Evolutionary conservation across 2,888 invertebrate species (phyloP), one percentile per base, ranked within the genome.

Genomic region (Peribatodes rhomboidaria): DNA sequence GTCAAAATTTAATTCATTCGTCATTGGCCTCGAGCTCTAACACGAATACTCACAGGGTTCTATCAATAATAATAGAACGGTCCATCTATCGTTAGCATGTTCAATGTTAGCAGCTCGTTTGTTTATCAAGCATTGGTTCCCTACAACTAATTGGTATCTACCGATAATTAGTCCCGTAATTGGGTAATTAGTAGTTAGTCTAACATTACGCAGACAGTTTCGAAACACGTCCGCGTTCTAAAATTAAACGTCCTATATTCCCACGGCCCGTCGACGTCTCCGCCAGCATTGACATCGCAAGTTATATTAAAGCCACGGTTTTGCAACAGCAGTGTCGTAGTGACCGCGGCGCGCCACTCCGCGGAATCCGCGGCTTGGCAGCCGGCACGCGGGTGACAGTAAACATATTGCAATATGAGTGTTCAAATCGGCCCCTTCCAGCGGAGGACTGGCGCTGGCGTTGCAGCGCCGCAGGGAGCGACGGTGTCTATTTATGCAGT

Each of bases 401-500:
- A 87, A 89, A 89, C 86, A 86, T 55, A 72, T 90, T 89, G 86
- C 88, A 88, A 89, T 88, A 90, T 20, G 14, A 66, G 75, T 80
- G 58, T 64, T 78, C 76, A 84, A 81, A 82, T 81, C 81, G 78
- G 79, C 76, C 78, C 78, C 78, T 74, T 78, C 75, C 76, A 83
- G 77, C 74, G 69, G 64, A 69, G 66, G 62, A 70, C 56, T 61
- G 47, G 46, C 11, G 31, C 31, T 10, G 35, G 63, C 63, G 66
- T 57, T 69, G 67, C 69, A 64, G 65, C 70, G 58, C 72, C 72
- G 79, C 78, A 79, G 75, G 73, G 77, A 79, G 81, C 79, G 71
- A 76, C 77, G 72, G 78, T 77, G 78, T 85, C 90, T 90, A 91
- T 90, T 91, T 90, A 85, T 88, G 90, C 89, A 87, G 85, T 82